Conservation (phyloP, 2,888 invertebrate species). For the Xestia sexstrigata region DNA sequence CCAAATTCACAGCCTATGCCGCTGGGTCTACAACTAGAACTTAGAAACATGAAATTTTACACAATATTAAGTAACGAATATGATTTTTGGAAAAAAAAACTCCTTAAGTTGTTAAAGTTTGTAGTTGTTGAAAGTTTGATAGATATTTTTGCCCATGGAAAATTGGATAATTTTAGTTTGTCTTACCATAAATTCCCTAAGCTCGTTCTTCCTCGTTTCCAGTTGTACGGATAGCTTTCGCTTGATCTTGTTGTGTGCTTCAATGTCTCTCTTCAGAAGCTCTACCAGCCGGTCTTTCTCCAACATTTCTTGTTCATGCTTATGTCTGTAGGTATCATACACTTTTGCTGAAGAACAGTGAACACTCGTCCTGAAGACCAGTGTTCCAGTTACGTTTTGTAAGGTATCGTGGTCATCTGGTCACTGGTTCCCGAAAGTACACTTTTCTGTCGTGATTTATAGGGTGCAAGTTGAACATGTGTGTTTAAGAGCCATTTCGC, state of each 20-base stretch:
- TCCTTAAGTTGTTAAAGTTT: background rate
- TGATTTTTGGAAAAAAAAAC: background rate
- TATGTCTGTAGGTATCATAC: conserved; percentile 75
- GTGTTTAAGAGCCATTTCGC: no score
- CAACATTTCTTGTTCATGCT: conserved; percentile 90
- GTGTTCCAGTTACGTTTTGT: background rate
- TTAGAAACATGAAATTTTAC: background rate
- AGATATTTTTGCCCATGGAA: background rate
- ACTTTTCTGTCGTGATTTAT: background rate
- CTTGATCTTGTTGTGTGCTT: conserved; percentile 90
- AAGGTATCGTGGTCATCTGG: background rate
- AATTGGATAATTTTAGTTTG: background rate
- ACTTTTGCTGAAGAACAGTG: background rate
- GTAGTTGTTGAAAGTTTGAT: no score
- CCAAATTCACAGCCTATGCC: background rate
- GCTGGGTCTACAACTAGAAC: background rate
- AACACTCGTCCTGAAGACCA: background rate
- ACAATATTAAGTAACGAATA: background rate
- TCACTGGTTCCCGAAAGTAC: background rate
- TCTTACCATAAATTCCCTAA: conserved; percentile 92
- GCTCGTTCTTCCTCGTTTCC: conserved; percentile 89
- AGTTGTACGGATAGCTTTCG: conserved; percentile 90
- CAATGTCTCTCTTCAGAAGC: conserved; percentile 90
- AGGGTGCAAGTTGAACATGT: background rate
- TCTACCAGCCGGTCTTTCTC: conserved; percentile 91